A percentile compares a stretch with the other conserved stretches of the same genome.
phyloP scores from a whole-genome alignment of 2,888 invertebrate genomes.

The Ferrisia virgata region DNA sequence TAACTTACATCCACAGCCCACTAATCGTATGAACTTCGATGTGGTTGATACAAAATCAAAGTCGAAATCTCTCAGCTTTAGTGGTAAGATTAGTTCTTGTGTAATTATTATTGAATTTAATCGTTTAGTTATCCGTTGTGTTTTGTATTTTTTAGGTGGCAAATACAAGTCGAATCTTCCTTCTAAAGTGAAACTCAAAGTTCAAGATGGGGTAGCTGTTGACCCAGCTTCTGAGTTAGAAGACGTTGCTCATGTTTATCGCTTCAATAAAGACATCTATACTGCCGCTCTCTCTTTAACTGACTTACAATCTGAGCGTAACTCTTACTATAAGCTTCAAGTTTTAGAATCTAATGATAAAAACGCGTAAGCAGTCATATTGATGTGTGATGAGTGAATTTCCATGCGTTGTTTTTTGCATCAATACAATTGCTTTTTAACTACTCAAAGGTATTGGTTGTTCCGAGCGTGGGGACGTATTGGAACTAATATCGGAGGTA shows the following conservation, averaged over 20 bases:
- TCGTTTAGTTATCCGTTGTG: not conserved
- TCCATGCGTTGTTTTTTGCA: not conserved
- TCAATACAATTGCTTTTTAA: not conserved
- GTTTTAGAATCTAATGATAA: constrained; percentile 71
- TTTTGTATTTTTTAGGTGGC: not conserved
- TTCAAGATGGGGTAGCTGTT: constrained; percentile 84
- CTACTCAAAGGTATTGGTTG: constrained; percentile 64
- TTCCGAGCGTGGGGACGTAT: constrained; percentile 96
- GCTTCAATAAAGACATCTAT: constrained; percentile 62
- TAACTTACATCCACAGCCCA: not conserved
- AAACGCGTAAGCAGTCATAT: constrained; percentile 55
- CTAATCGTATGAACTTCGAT: constrained; percentile 5
- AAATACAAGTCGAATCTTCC: constrained; percentile 22
- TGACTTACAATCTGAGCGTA: constrained; percentile 81
- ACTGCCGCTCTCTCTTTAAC: constrained; percentile 79
- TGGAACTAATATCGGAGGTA: constrained; percentile 87
- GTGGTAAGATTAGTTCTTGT: not conserved
- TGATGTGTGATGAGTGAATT: not conserved
- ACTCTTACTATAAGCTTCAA: constrained; percentile 94
- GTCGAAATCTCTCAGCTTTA: constrained; percentile 51
- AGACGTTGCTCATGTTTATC: constrained; percentile 75
- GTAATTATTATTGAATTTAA: not conserved
- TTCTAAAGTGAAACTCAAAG: constrained; percentile 62
- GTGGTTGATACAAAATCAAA: constrained; percentile 50
- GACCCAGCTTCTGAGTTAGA: constrained; percentile 86